A percentile compares a stretch with the other conserved stretches of the same genome.
Evolutionary conservation across 1,140 invertebrate species (phyloP).

Genomic region (Eurosta solidaginis): DNA sequence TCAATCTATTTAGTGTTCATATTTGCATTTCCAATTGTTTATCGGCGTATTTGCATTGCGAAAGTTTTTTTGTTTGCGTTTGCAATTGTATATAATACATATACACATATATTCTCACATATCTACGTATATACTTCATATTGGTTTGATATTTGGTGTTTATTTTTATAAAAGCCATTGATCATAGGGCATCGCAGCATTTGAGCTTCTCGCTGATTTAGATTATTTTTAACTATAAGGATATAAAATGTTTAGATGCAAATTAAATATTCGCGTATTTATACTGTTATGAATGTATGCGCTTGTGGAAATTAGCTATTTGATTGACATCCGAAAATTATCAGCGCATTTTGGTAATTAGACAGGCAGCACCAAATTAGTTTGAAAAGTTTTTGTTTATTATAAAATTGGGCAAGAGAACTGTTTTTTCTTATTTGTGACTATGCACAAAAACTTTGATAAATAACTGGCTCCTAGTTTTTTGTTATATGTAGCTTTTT

Average conservation of each 20-base stretch:
- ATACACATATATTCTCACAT: not conserved
- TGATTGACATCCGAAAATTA: constrained; percentile 5
- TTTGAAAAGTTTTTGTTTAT: not conserved
- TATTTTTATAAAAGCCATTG: not conserved
- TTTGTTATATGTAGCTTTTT: too few relatives aligned
- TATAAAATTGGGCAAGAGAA: not conserved
- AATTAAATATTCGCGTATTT: not conserved
- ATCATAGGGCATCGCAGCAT: too few relatives aligned
- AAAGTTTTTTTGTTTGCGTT: not conserved
- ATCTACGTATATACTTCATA: not conserved
- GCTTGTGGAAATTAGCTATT: not conserved
- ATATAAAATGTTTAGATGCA: not conserved
- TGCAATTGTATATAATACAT: too few relatives aligned
- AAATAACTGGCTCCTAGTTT: too few relatives aligned
- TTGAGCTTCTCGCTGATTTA: not conserved
- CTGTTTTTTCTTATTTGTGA: too few relatives aligned
- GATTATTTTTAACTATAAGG: not conserved
- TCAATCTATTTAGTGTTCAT: not conserved
- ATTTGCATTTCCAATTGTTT: constrained; percentile 9
- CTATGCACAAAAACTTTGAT: too few relatives aligned
- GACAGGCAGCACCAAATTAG: not conserved
- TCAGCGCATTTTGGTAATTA: not conserved
- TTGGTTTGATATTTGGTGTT: too few relatives aligned
- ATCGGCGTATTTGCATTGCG: not conserved
- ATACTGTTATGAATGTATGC: not conserved